Percentiles rank a stretch among this genome's conserved stretches.
Conservation (phyloP, 2,888 invertebrate species). For the Tipula vernalis region DNA sequence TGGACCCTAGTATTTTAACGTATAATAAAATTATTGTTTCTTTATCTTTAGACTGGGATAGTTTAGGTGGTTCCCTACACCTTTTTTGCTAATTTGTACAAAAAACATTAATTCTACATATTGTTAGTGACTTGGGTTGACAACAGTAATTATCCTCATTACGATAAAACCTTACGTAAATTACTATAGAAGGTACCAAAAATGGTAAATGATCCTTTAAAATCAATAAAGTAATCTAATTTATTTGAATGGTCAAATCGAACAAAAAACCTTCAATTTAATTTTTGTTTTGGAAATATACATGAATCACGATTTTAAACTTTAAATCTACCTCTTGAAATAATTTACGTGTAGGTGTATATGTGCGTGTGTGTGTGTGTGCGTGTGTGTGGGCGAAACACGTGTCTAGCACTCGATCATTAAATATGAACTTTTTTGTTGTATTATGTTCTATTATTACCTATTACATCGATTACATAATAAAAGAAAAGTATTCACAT, state of each 20-base stretch:
- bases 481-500: background rate
- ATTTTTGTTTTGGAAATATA: background rate
- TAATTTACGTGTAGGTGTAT: background rate
- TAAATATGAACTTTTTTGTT: background rate
- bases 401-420: background rate
- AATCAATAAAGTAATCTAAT: background rate
- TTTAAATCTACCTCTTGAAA: background rate
- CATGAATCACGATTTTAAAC: background rate
- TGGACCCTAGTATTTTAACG: too few species aligned
- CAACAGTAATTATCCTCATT: too few species aligned
- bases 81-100: background rate
- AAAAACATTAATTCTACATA: background rate
- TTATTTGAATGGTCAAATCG: background rate
- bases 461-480: background rate
- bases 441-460: background rate
- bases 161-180: too few species aligned
- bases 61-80: background rate
- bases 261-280: background rate
- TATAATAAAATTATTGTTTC: too few species aligned
- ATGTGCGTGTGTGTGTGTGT: too few species aligned
- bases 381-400: background rate
- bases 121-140: too few species aligned
- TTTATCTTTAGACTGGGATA: background rate
- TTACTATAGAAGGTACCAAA: background rate
- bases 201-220: background rate